phyloP scores from a whole-genome alignment of 2,888 invertebrate species.

The Leptinotarsa peninsularis region DNA sequence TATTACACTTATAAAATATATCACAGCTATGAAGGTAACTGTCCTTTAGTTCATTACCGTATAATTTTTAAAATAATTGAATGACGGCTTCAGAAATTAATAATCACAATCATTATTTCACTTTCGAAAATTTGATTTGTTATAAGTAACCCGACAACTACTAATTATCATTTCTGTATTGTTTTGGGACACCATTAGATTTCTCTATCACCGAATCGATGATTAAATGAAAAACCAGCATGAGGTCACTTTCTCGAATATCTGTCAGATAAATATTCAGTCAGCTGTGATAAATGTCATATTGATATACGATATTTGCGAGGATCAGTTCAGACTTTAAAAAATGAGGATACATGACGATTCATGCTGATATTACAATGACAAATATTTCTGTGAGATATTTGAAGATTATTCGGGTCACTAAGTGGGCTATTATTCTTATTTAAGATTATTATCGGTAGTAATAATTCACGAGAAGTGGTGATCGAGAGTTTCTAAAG shows the following conservation, averaged over 20 bases:
- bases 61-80: too few relatives aligned
- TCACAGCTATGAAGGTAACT: too few relatives aligned
- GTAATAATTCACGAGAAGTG: too few relatives aligned
- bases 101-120: too few relatives aligned
- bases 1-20: too few relatives aligned
- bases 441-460: too few relatives aligned
- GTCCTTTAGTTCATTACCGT: too few relatives aligned
- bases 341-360: neutral
- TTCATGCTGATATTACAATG: neutral
- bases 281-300: constrained; percentile 7
- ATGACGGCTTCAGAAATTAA: too few relatives aligned
- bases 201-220: neutral
- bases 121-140: neutral
- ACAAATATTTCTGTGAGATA: neutral
- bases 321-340: neutral
- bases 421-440: too few relatives aligned
- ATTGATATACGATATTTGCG: constrained; percentile 1
- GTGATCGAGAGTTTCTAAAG: too few relatives aligned
- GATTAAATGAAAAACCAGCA: neutral
- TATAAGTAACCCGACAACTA: neutral
- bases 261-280: neutral
- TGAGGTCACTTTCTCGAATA: constrained; percentile 6
- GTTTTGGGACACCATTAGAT: neutral
- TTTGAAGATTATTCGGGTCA: neutral
- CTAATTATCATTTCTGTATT: neutral